phyloP scores from a whole-genome alignment of 37 sponge, comb jelly and placozoan genomes.

The Beroe ovata region DNA sequence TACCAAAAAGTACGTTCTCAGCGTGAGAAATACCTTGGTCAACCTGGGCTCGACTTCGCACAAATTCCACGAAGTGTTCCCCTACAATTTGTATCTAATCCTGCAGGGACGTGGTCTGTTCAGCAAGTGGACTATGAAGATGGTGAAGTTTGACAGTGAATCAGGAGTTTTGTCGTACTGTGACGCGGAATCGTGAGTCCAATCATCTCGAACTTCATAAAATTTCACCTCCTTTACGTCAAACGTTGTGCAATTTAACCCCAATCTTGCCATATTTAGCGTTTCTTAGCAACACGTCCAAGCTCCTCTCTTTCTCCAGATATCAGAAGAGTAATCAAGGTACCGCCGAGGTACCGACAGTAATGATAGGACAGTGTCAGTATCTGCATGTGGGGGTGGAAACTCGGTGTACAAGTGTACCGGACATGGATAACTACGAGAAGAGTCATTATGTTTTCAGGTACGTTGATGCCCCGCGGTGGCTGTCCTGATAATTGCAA shows the following conservation, averaged over 20 bases:
- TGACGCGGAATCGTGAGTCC: constrained; percentile 1
- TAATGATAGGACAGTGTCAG: constrained; percentile 56
- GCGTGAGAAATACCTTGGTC: too few relatives aligned
- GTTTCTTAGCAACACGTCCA: too few relatives aligned
- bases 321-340: constrained; percentile 35
- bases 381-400: constrained; percentile 19
- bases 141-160: constrained; percentile 61
- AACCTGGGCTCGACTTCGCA: too few relatives aligned
- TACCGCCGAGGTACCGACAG: constrained; percentile 15
- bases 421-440: constrained; percentile 39
- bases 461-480: too few relatives aligned
- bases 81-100: too few relatives aligned
- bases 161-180: constrained; percentile 45
- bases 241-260: too few relatives aligned
- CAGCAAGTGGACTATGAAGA: constrained; percentile 62
- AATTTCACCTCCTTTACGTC: too few relatives aligned
- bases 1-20: constrained; percentile 35
- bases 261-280: too few relatives aligned
- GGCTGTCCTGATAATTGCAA: too few relatives aligned
- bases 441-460: constrained; percentile 58
- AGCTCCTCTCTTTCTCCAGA: too few relatives aligned
- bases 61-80: too few relatives aligned
- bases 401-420: constrained; percentile 2
- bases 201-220: too few relatives aligned
- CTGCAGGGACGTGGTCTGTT: background rate